Conservation (phyloP, 1,140 invertebrate genomes). For the Microvelia longipes region DNA sequence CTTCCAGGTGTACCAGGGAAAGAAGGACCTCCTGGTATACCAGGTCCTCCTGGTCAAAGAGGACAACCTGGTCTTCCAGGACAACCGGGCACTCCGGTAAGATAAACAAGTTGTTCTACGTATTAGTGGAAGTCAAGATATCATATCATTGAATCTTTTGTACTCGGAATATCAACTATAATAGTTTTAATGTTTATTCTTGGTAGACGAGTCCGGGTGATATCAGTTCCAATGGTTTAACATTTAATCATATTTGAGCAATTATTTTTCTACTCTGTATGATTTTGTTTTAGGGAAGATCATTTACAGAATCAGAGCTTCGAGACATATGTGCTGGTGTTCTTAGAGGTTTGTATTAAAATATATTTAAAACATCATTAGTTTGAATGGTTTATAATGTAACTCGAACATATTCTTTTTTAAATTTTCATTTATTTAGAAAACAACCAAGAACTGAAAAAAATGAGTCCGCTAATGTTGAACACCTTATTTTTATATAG, state of each 20-base stretch:
- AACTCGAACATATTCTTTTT: no score
- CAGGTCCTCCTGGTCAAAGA: slow-evolving; percentile 29
- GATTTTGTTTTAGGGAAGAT: slow-evolving; percentile 27
- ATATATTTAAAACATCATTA: slow-evolving; percentile 3
- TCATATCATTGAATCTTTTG: background rate
- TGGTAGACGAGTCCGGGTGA: background rate
- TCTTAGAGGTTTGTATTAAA: slow-evolving; percentile 32
- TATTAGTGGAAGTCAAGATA: background rate
- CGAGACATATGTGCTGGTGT: slow-evolving; percentile 38
- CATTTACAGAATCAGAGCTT: slow-evolving; percentile 35
- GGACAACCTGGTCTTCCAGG: slow-evolving; percentile 37
- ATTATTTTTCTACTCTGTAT: slow-evolving; percentile 26
- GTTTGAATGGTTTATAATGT: background rate
- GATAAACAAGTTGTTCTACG: slow-evolving; percentile 9
- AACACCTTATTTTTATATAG: no score
- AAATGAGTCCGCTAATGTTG: no score
- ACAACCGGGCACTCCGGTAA: slow-evolving; percentile 34
- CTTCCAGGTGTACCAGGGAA: slow-evolving; percentile 31
- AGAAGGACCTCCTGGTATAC: slow-evolving; percentile 32
- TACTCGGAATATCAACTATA: background rate
- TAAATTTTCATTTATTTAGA: no score
- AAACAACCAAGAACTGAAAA: no score
- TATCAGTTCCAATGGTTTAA: background rate
- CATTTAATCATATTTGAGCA: no score
- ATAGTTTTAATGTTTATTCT: background rate